A percentile compares a stretch with the other conserved stretches of the same genome.
phyloP scores from a whole-genome alignment of 2,888 invertebrate genomes.

The Cyaniris semiargus region DNA sequence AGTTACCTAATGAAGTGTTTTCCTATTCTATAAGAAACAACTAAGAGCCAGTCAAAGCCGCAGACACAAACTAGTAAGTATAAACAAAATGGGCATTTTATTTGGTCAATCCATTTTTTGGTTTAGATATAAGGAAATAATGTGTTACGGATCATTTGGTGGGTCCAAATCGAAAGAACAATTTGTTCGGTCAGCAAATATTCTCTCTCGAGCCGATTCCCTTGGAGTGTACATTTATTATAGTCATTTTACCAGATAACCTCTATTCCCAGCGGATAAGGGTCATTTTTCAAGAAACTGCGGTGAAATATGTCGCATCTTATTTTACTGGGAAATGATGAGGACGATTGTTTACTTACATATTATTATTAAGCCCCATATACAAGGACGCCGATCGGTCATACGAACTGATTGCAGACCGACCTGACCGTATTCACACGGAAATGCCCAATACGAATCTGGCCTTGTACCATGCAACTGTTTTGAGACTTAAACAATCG shows the following conservation, averaged over 20 bases:
- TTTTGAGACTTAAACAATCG: too few species aligned
- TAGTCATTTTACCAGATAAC: not conserved
- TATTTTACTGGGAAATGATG: not conserved
- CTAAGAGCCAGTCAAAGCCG: too few species aligned
- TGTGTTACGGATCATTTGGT: conserved; percentile 25
- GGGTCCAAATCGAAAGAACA: conserved; percentile 8
- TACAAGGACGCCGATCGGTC: too few species aligned
- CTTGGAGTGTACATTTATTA: not conserved
- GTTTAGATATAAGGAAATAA: conserved; percentile 15
- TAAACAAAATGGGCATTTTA: conserved; percentile 9
- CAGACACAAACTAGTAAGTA: too few species aligned
- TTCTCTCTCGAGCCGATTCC: conserved; percentile 12
- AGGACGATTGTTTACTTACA: not conserved
- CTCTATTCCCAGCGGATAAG: too few species aligned
- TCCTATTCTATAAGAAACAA: too few species aligned
- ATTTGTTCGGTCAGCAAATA: conserved; percentile 14
- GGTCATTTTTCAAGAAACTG: too few species aligned
- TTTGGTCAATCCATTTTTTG: conserved; percentile 22
- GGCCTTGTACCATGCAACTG: too few species aligned
- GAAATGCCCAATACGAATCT: too few species aligned
- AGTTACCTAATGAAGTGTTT: too few species aligned
- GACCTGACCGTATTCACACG: too few species aligned
- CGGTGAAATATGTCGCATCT: not conserved
- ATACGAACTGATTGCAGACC: too few species aligned
- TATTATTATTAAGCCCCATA: not conserved